Evolutionary conservation across 2,797 vertebrate genomes (phyloP).

Genomic region (Trachops cirrhosus): DNA sequence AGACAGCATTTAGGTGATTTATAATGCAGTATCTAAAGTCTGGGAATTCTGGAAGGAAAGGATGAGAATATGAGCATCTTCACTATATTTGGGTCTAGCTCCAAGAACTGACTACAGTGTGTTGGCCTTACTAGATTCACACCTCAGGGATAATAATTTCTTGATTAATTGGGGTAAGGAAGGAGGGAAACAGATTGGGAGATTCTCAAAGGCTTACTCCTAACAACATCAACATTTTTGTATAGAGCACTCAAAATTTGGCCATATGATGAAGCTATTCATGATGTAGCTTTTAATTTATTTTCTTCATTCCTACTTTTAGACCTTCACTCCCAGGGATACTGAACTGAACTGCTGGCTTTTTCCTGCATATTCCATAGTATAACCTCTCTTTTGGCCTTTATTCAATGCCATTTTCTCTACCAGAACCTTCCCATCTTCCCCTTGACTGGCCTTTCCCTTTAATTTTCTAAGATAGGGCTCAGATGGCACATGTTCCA

Average conservation of each 20-base stretch:
- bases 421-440: neutral
- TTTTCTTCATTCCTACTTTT: neutral
- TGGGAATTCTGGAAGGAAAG: neutral
- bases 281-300: neutral
- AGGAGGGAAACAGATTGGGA: neutral
- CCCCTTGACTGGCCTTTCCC: neutral
- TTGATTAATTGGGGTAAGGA: neutral
- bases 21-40: neutral
- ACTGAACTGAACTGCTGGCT: neutral
- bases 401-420: neutral
- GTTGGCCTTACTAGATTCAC: neutral
- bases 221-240: neutral
- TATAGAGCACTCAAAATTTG: neutral
- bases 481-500: neutral
- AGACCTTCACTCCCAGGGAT: neutral
- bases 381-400: neutral
- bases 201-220: neutral
- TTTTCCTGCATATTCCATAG: neutral
- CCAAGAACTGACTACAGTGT: neutral
- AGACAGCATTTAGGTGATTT: neutral
- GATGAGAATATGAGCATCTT: neutral
- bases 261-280: neutral
- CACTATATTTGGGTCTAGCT: neutral
- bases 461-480: neutral
- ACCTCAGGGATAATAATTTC: neutral